A percentile compares a stretch with the other conserved stretches of the same genome.
These are phyloP conservation scores for Novumbra hubbsi DNA, from an alignment of 2,797 vertebrate genomes.

Conservation along the genomic window DNA sequence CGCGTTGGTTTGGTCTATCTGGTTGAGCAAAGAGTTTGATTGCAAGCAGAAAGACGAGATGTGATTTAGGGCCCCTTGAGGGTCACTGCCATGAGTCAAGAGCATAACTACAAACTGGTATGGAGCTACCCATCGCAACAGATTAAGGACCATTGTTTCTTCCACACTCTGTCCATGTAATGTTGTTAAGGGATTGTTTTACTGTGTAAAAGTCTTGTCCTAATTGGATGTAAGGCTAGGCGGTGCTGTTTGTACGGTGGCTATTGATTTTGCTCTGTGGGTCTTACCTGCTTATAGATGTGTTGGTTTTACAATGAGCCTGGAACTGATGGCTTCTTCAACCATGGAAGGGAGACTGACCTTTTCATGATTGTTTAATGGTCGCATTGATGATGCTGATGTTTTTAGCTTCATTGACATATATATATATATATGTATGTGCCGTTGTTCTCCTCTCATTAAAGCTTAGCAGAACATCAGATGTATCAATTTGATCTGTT, in stretches of 20 bases:
- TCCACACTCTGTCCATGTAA: constrained; percentile 17
- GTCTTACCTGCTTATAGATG: constrained; percentile 21
- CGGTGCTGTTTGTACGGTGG: constrained; percentile 9
- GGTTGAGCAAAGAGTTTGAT: too few species aligned
- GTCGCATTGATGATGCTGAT: constrained; percentile 5
- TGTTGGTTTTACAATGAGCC: not conserved
- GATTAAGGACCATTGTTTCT: constrained; percentile 25
- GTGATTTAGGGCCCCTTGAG: too few species aligned
- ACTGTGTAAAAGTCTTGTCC: not conserved
- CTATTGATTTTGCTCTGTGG: constrained; percentile 43
- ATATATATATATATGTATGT: not conserved
- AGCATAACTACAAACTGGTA: not conserved
- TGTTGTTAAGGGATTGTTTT: constrained; percentile 20
- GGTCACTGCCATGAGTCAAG: too few species aligned
- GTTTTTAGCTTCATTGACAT: not conserved
- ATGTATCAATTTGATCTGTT: constrained; percentile 40
- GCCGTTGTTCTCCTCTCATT: not conserved
- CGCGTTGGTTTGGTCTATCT: too few species aligned
- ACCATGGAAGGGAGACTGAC: constrained; percentile 49
- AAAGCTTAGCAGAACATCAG: not conserved
- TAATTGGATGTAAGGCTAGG: not conserved
- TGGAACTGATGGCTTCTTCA: constrained; percentile 35
- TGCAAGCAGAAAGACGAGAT: too few species aligned
- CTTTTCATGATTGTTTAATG: constrained; percentile 19
- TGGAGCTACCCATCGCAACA: not conserved